Evolutionary conservation across 2,888 invertebrate species (phyloP).

Genomic region (Rhimphoctona megacephalus): DNA sequence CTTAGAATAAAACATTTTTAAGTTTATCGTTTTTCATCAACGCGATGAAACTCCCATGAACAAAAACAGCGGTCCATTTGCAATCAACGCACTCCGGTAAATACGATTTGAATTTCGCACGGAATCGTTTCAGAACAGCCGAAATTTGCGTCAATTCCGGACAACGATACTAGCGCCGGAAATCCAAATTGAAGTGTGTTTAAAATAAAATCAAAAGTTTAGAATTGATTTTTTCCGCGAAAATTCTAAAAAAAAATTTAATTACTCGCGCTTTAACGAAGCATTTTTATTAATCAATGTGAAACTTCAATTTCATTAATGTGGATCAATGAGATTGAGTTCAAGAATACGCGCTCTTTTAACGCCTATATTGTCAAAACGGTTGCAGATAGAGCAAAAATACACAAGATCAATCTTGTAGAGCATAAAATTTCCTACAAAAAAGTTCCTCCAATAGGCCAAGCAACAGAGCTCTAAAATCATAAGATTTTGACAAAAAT

Average conservation of each 20-base stretch:
- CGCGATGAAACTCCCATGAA: neutral
- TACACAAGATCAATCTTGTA: no score
- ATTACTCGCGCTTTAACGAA: neutral
- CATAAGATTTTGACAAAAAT: no score
- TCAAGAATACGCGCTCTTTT: neutral
- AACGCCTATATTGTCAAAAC: no score
- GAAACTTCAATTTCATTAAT: neutral
- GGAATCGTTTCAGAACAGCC: neutral
- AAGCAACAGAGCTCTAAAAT: no score
- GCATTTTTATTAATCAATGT: neutral
- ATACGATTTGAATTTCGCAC: slow-evolving; percentile 37
- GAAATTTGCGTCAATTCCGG: slow-evolving; percentile 13
- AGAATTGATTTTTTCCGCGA: neutral
- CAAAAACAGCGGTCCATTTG: neutral
- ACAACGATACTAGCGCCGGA: no score
- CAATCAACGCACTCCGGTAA: slow-evolving; percentile 23
- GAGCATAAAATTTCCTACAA: no score
- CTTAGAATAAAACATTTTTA: slow-evolving; percentile 56
- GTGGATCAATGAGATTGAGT: neutral
- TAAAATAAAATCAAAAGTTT: neutral
- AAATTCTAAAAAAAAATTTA: neutral
- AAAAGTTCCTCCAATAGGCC: no score
- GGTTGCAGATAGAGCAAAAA: no score
- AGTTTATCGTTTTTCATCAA: neutral
- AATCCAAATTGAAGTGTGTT: neutral